A percentile compares a stretch with the other conserved stretches of the same genome.
These are phyloP conservation scores for Sitodiplosis mosellana DNA, from an alignment of 1,140 invertebrate species.

Conservation along the genomic window DNA sequence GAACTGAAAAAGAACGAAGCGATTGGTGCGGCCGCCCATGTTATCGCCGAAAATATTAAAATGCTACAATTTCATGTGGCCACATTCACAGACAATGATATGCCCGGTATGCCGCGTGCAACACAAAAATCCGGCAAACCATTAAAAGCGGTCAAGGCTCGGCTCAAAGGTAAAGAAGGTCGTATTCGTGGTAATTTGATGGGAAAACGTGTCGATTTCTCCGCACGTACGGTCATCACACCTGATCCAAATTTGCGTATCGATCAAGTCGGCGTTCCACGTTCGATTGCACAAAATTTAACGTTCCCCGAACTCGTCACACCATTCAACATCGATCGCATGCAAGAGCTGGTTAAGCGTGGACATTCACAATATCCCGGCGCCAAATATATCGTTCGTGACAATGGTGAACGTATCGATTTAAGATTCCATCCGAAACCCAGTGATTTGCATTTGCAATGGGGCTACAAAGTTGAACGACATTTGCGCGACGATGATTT, in stretches of 20 bases:
- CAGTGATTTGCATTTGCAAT: slow-evolving; percentile 95
- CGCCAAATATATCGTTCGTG: slow-evolving; percentile 96
- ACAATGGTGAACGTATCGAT: slow-evolving; percentile 98
- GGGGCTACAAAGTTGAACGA: slow-evolving; percentile 94
- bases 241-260: slow-evolving; percentile 97
- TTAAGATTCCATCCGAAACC: slow-evolving; percentile 95
- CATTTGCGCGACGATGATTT: slow-evolving; percentile 97
- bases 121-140: slow-evolving; percentile 99
- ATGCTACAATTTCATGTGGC: slow-evolving; percentile 98
- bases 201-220: slow-evolving; percentile 99
- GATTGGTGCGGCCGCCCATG: slow-evolving; percentile 88
- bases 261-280: slow-evolving; percentile 95
- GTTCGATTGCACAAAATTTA: slow-evolving; percentile 96
- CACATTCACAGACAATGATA: slow-evolving; percentile 95
- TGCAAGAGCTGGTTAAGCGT: slow-evolving; percentile 87
- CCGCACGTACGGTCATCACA: slow-evolving; percentile 97
- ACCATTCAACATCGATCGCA: slow-evolving; percentile 97
- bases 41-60: slow-evolving; percentile 91
- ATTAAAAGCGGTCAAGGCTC: slow-evolving; percentile 88
- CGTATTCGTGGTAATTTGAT: slow-evolving; percentile 97
- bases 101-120: slow-evolving; percentile 92
- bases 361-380: slow-evolving; percentile 98
- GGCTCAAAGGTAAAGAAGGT: slow-evolving; percentile 89
- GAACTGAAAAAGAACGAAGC: slow-evolving; percentile 90
- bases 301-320: slow-evolving; percentile 99